Evolutionary conservation across 1,140 invertebrate genomes (phyloP).

Genomic region (Ips nitidus): DNA sequence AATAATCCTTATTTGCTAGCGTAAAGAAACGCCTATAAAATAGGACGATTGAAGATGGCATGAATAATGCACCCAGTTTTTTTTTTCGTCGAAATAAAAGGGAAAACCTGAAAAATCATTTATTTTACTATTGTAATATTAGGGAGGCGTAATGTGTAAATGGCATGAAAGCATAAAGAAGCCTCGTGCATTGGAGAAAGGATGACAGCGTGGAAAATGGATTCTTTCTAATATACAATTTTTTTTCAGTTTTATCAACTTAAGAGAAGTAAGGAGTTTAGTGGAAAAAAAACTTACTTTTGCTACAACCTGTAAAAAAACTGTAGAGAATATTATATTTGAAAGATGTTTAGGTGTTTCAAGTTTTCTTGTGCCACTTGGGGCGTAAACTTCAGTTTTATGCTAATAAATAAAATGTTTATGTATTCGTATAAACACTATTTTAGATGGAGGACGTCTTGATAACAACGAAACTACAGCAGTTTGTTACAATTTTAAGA

Average conservation of each 20-base stretch:
- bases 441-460: no score
- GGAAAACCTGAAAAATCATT: conserved; percentile 12
- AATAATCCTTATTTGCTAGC: conserved; percentile 21
- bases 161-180: conserved; percentile 16
- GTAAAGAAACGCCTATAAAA: conserved; percentile 12
- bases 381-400: no score
- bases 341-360: no score
- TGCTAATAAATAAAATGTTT: no score
- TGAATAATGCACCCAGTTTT: conserved; percentile 15
- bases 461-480: no score
- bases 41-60: conserved; percentile 10
- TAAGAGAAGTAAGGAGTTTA: no score
- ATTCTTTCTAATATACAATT: conserved; percentile 15
- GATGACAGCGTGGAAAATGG: conserved; percentile 16
- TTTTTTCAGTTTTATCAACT: background rate
- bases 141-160: conserved; percentile 19
- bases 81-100: conserved; percentile 11
- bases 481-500: no score
- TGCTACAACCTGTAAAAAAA: no score
- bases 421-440: no score
- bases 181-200: conserved; percentile 5
- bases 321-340: no score
- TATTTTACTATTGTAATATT: conserved; percentile 22
- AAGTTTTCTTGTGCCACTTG: no score
- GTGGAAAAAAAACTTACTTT: no score